Evolutionary conservation across 2,113 vertebrate species (phyloP).

Genomic region (Geothlypis trichas): DNA sequence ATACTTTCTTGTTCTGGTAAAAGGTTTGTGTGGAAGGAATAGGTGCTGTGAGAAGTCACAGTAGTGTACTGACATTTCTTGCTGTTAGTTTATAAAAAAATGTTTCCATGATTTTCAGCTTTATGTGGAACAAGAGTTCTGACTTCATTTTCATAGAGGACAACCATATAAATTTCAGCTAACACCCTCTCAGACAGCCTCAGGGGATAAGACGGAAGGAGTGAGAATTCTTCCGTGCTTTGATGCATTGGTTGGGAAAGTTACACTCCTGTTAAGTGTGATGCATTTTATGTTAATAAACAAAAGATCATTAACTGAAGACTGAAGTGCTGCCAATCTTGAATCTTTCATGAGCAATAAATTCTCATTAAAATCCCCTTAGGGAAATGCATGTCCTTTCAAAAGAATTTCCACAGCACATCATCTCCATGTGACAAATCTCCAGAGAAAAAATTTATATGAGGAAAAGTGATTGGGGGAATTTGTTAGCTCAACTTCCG

Average conservation of each 20-base stretch:
- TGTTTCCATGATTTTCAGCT: neutral
- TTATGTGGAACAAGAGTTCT: neutral
- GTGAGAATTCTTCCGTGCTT: neutral
- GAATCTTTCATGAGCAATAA: conserved; percentile 60
- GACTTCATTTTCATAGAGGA: neutral
- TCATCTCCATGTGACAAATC: conserved; percentile 16
- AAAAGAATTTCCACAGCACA: conserved; percentile 28
- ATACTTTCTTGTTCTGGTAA: neutral
- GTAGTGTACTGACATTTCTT: neutral
- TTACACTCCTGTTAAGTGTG: conserved; percentile 8
- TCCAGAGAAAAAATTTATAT: conserved; percentile 1
- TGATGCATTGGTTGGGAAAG: conserved; percentile 39
- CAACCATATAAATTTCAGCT: neutral
- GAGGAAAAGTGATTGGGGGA: neutral
- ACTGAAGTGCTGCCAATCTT: conserved; percentile 53
- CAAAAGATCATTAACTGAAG: conserved; percentile 57
- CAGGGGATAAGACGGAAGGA: neutral
- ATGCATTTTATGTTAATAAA: conserved; percentile 58
- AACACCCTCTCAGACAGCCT: neutral
- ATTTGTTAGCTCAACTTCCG: conserved; percentile 42
- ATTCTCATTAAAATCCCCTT: conserved; percentile 52
- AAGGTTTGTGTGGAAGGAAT: neutral
- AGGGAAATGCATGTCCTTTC: conserved; percentile 46
- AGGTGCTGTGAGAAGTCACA: neutral
- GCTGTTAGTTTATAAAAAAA: neutral